Evolutionary conservation across 2,888 invertebrate species (phyloP).

Genomic region (Hanleya hanleyi): DNA sequence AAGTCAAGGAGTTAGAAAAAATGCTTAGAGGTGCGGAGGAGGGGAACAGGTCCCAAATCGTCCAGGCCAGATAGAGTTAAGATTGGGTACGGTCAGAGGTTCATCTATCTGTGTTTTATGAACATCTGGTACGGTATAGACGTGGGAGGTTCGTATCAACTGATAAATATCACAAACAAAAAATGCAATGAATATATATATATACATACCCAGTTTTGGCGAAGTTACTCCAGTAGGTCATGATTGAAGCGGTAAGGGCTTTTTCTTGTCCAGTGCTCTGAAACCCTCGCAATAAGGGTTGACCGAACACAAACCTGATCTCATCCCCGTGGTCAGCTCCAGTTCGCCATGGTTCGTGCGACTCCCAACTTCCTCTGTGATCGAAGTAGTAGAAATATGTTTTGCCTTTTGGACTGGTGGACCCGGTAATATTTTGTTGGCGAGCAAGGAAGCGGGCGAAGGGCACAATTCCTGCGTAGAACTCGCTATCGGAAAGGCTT

Average conservation of each 20-base stretch:
- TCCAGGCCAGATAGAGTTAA: too few species aligned
- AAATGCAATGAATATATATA: not conserved
- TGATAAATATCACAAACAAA: too few species aligned
- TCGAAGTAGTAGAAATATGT: constrained; percentile 15
- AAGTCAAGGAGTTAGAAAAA: too few species aligned
- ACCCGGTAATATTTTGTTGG: not conserved
- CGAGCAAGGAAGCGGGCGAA: not conserved
- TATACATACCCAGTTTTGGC: constrained; percentile 13
- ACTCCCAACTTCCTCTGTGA: not conserved
- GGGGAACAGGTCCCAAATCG: too few species aligned
- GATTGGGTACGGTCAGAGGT: too few species aligned
- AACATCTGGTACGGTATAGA: too few species aligned
- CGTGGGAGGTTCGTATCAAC: too few species aligned
- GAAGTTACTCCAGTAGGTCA: constrained; percentile 12
- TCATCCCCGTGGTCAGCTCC: constrained; percentile 9
- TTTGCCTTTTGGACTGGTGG: not conserved
- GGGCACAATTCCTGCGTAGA: not conserved
- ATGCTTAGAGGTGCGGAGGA: too few species aligned
- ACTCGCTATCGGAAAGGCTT: not conserved
- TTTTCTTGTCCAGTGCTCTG: not conserved
- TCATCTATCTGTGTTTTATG: too few species aligned
- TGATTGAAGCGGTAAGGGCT: not conserved
- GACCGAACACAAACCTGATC: constrained; percentile 1
- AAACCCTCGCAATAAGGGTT: not conserved
- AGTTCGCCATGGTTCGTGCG: constrained; percentile 1